Conservation (phyloP, 1,140 invertebrate genomes). For the Cephus cinctus region DNA sequence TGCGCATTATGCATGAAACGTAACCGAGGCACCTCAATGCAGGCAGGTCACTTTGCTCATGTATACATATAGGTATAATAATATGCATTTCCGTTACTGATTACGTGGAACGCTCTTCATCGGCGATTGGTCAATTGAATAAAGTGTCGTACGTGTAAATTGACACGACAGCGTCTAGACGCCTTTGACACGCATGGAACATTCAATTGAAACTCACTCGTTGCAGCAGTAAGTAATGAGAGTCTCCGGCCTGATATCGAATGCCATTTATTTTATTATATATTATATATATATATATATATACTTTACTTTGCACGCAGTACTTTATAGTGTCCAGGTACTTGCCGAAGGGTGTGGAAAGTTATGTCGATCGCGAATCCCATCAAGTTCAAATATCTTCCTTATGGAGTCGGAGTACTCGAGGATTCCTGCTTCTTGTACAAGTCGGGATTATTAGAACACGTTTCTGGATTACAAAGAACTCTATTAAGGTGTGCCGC, state of each 20-base stretch:
- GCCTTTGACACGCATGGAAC: constrained; percentile 21
- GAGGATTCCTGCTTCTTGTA: background rate
- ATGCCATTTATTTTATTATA: background rate
- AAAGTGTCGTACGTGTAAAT: constrained; percentile 33
- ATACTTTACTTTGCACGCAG: too few relatives aligned
- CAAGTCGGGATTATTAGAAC: background rate
- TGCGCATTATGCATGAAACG: too few relatives aligned
- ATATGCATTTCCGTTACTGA: constrained; percentile 37
- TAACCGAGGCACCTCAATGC: too few relatives aligned
- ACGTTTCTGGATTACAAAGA: background rate
- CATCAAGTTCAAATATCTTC: too few relatives aligned
- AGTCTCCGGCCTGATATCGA: constrained; percentile 1
- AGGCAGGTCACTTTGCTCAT: too few relatives aligned
- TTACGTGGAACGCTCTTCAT: constrained; percentile 26
- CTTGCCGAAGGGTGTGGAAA: too few relatives aligned
- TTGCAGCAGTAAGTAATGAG: constrained; percentile 5
- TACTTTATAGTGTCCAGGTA: too few relatives aligned
- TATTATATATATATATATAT: too few relatives aligned
- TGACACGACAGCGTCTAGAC: constrained; percentile 48
- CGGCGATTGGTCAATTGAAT: constrained; percentile 40
- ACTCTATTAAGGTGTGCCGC: background rate
- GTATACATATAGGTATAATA: too few relatives aligned
- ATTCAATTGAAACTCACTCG: constrained; percentile 31
- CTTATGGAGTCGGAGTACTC: too few relatives aligned
- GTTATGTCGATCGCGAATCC: too few relatives aligned